These are phyloP conservation scores for Lutraria lutraria DNA, from an alignment of 2,888 invertebrate species.

Conservation along the genomic window DNA sequence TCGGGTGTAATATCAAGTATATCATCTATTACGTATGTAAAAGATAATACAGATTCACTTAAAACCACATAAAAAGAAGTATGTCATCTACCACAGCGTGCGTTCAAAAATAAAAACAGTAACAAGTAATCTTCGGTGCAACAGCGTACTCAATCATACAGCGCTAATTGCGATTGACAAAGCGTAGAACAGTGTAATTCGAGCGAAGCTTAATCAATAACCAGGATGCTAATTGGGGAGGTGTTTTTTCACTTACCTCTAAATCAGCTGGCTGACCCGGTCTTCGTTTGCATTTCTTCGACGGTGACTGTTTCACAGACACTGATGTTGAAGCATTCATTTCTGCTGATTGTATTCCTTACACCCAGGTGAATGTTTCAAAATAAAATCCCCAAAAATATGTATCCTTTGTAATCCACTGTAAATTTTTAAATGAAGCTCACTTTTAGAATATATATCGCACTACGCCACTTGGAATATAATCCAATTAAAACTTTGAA, in stretches of 20 bases:
- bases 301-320: constrained; percentile 50
- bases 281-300: constrained; percentile 22
- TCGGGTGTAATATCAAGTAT: too few relatives aligned
- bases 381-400: background rate
- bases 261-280: constrained; percentile 11
- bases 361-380: background rate
- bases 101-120: too few relatives aligned
- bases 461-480: background rate
- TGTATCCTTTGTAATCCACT: background rate
- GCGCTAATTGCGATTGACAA: too few relatives aligned
- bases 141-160: too few relatives aligned
- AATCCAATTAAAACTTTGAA: background rate
- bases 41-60: too few relatives aligned
- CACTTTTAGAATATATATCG: background rate
- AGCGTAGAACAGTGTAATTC: too few relatives aligned
- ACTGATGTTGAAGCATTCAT: constrained; percentile 62
- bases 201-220: too few relatives aligned
- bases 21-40: too few relatives aligned
- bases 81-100: too few relatives aligned
- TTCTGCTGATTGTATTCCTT: background rate
- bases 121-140: too few relatives aligned
- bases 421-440: background rate
- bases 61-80: too few relatives aligned
- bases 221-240: too few relatives aligned
- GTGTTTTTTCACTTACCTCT: constrained; percentile 9